These are phyloP conservation scores for Poeciliopsis turneri DNA, from an alignment of 2,797 vertebrate species.

Conservation along the genomic window DNA sequence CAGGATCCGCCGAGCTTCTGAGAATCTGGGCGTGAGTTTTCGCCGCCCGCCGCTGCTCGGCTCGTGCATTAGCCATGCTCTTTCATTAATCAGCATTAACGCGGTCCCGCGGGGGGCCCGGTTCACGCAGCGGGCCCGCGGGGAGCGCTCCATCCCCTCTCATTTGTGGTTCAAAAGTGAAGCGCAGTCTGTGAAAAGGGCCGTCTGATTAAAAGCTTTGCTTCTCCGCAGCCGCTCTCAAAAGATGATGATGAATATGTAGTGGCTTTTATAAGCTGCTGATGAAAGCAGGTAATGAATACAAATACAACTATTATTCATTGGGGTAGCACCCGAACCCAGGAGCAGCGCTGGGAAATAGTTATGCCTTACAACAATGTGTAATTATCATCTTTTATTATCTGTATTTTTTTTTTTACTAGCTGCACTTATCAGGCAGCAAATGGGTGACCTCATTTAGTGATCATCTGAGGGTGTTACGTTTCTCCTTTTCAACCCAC, in stretches of 20 bases:
- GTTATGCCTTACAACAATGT: constrained; percentile 31
- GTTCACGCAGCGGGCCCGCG: constrained; percentile 41
- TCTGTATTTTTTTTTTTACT: constrained; percentile 46
- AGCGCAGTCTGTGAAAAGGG: constrained; percentile 44
- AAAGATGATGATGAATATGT: constrained; percentile 53
- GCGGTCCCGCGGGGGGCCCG: constrained; percentile 36
- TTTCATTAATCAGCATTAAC: constrained; percentile 75
- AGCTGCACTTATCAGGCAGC: constrained; percentile 50
- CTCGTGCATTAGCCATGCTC: constrained; percentile 59
- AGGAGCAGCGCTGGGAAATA: constrained; percentile 16
- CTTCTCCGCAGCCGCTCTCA: constrained; percentile 28
- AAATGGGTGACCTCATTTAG: constrained; percentile 66
- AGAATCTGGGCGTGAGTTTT: constrained; percentile 42
- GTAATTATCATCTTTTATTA: constrained; percentile 54
- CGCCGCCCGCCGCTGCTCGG: constrained; percentile 23
- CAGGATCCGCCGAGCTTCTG: constrained; percentile 26
- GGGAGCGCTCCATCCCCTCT: constrained; percentile 55
- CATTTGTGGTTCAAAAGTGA: constrained; percentile 59
- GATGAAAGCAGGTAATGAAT: constrained; percentile 43
- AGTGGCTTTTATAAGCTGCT: constrained; percentile 33
- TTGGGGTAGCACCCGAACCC: constrained; percentile 17
- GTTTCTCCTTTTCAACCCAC: constrained; percentile 40
- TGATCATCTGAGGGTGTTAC: constrained; percentile 36
- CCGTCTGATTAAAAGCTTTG: constrained; percentile 58
- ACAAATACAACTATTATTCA: constrained; percentile 41